Evolutionary conservation across 2,888 invertebrate species (phyloP).

Genomic region (Morpho helenor): DNA sequence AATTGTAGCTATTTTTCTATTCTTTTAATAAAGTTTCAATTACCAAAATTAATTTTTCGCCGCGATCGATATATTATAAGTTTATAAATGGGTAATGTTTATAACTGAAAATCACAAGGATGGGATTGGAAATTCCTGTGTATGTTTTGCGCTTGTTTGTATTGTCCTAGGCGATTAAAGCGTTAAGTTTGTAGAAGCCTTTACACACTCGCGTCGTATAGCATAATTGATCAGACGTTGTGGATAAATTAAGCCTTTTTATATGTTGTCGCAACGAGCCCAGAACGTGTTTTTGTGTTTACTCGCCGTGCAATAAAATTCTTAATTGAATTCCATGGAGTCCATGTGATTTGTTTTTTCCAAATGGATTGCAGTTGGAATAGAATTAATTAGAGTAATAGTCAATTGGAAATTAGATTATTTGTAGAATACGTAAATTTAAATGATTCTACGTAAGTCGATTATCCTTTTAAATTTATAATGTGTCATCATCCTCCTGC

Average conservation of each 20-base stretch:
- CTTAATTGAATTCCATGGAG: conserved; percentile 37
- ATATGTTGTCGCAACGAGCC: conserved; percentile 35
- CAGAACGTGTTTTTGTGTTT: conserved; percentile 41
- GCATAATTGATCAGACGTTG: conserved; percentile 40
- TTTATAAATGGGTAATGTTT: too few species aligned
- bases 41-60: too few species aligned
- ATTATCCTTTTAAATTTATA: neutral
- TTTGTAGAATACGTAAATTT: conserved; percentile 8
- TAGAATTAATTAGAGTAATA: conserved; percentile 25
- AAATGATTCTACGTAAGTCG: neutral
- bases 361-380: conserved; percentile 22
- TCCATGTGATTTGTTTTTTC: conserved; percentile 22
- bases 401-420: conserved; percentile 5
- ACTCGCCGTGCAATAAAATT: conserved; percentile 41
- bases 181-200: conserved; percentile 2
- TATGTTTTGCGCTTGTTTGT: too few species aligned
- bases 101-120: too few species aligned
- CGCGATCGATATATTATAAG: too few species aligned
- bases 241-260: conserved; percentile 42
- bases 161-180: neutral
- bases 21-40: too few species aligned
- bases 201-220: conserved; percentile 33
- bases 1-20: too few species aligned
- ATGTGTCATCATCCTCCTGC: too few species aligned
- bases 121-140: too few species aligned